Evolutionary conservation across 92 coral and sea anemone genomes (phyloP), one percentile per base, ranked within the genome.

Genomic region (Metridium senile): DNA sequence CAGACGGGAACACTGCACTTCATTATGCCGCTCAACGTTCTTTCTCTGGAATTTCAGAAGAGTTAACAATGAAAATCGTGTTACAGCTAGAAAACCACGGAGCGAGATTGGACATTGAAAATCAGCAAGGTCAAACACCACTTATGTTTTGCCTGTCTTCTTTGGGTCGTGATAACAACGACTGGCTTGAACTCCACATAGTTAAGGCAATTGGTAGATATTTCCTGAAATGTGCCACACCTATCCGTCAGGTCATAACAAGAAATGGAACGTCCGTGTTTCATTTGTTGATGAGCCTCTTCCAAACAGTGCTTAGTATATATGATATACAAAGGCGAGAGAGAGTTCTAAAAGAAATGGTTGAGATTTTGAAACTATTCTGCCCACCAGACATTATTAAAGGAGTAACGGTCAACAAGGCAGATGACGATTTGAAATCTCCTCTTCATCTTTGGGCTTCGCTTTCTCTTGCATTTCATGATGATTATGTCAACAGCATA

Each of bases 361-460:
- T 62, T 13, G 21, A 33, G 0, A 26, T 77, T 20, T 34, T 77
- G 34, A 0, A 77, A 17, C 20, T 66, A 27, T 66, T 77, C 35
- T n/a, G 65, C 11, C 11, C 0, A 25, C 29, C 0, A 0, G 31
- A 18, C 16, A 51, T 26, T 20, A 26, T 3, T 0, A 26, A 28
- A 62, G 31, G 32, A 0, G 18, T 66, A 7, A 33, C 45, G 1
- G 47, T 10, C 2, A 33, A 58, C 22, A 20, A 27, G 3, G n/a
- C 21, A 10, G 76, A 72, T 56, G n/a, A 11, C 31, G 0, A 19
- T 0, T 34, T 72, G 0, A 53, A 72, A 26, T 52, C 76, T 11
- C 76, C 76, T 19, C 76, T 72, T 0, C 76, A 72, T 32, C 0
- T 29, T 31, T 72, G 76, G 76, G 76, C 76, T 27, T 29, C 28